Percentiles rank a stretch among this genome's conserved stretches.
Evolutionary conservation across 2,113 vertebrate species (phyloP).

Genomic region (Monopterus albus): DNA sequence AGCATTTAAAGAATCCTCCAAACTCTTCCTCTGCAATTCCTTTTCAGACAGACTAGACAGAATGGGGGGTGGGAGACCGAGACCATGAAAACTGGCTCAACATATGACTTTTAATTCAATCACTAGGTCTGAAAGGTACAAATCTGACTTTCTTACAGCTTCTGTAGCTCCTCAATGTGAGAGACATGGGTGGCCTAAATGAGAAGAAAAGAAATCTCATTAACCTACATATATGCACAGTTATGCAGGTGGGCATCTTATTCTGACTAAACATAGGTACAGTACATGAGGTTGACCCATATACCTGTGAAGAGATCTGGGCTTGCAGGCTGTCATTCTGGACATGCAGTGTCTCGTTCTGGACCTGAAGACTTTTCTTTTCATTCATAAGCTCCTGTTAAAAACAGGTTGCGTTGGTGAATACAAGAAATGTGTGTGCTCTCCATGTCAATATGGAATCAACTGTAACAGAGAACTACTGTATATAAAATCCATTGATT

Average conservation of each 20-base stretch:
- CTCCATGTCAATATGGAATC: neutral
- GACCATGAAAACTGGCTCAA: neutral
- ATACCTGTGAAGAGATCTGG: constrained; percentile 92
- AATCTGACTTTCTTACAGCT: constrained; percentile 89
- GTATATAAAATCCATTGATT: neutral
- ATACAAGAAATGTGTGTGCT: neutral
- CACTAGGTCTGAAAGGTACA: neutral
- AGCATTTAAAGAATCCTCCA: constrained; percentile 84
- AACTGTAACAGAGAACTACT: neutral
- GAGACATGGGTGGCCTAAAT: constrained; percentile 83
- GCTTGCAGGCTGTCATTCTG: constrained; percentile 92
- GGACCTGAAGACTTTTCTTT: constrained; percentile 90
- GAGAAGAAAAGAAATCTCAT: constrained; percentile 36
- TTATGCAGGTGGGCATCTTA: neutral
- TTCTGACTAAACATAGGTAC: neutral
- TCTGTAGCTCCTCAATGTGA: constrained; percentile 95
- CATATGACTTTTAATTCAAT: neutral
- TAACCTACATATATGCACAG: constrained; percentile 30
- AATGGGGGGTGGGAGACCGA: neutral
- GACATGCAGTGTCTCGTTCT: constrained; percentile 89
- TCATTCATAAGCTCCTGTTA: constrained; percentile 93
- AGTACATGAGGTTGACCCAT: constrained; percentile 21
- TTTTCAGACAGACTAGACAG: constrained; percentile 81
- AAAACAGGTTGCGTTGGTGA: constrained; percentile 16
- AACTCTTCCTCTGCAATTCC: constrained; percentile 82